These are phyloP conservation scores for Parascotia fuliginaria DNA, from an alignment of 2,888 invertebrate species.

Conservation along the genomic window DNA sequence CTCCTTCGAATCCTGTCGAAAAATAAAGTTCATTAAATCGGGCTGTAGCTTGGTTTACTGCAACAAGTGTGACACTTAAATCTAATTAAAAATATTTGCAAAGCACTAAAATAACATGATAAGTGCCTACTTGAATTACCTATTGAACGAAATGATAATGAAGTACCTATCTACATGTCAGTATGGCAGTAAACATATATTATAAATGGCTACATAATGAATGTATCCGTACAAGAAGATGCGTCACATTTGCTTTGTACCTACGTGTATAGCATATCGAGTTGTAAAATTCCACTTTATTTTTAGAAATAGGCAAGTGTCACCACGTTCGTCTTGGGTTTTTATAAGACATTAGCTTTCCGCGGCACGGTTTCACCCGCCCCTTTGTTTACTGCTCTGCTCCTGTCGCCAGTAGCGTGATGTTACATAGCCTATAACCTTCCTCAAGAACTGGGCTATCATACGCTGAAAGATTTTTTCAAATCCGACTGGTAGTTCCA, in stretches of 20 bases:
- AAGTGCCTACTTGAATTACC: no score
- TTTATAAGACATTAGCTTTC: no score
- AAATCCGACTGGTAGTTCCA: no score
- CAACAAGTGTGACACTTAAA: neutral
- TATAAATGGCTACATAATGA: slow-evolving; percentile 8
- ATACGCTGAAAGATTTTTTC: no score
- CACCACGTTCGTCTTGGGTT: slow-evolving; percentile 10
- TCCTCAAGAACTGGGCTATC: no score
- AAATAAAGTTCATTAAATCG: slow-evolving; percentile 21
- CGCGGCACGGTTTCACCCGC: no score
- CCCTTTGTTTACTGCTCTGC: no score
- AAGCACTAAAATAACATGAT: no score
- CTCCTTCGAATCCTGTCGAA: slow-evolving; percentile 86
- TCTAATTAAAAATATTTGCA: neutral
- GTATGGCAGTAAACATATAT: slow-evolving; percentile 5
- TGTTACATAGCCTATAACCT: no score
- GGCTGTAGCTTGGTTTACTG: neutral
- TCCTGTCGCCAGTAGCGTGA: no score
- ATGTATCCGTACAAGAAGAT: slow-evolving; percentile 14
- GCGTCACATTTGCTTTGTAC: slow-evolving; percentile 33
- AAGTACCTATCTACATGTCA: neutral
- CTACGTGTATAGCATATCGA: slow-evolving; percentile 18
- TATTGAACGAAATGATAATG: slow-evolving; percentile 2
- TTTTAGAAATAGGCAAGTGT: slow-evolving; percentile 9
- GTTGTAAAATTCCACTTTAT: slow-evolving; percentile 34